Evolutionary conservation across 2,888 invertebrate genomes (phyloP), one percentile per base, ranked within the genome.

Genomic region (Lucinisca nassula): DNA sequence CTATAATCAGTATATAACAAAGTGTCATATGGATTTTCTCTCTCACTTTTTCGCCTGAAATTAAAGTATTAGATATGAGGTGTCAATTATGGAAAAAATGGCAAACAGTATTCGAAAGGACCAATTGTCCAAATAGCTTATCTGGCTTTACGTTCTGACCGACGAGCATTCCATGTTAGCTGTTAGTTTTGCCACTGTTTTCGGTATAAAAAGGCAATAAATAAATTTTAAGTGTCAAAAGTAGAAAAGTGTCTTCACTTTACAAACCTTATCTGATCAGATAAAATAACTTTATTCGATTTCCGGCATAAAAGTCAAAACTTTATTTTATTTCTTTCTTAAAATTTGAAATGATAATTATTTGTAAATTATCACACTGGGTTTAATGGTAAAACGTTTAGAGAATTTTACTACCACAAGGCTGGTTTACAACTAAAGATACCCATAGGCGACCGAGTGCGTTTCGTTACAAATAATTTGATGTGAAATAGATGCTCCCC

Each of bases 151-250:
- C 35, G 3, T 4, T 67, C 67, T 67, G 35, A 8, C 67, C 67
- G 35, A 35, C 35, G 35, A 67, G 10, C 3, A 27, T 67, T 67
- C 35, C 67, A 24, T 35, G 67, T 2, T 67, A 35, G 58, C 17
- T 76, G 81, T 75, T 35, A 84, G 40, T 80, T 90, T 84, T 80
- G 82, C 82, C 85, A 84, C 84, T 40, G 79, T 35, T 32, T 32
- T 49, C n/a, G 38, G 37, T 70, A 88, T 90, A 83, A 90, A 90
- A 90, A 61, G n/a, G 80, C 80, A 45, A 78, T 88, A 85, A 88
- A 84, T 77, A 78, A 49, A 40, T 79, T 58, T 37, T 80, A 85
- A 79, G 90, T 90, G 90, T 90, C 85, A 58, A 35, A 51, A 24
- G 14, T 72, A 82, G 81, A 79, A 83, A 49, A 80, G 49, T 24